phyloP scores from a whole-genome alignment of 2,797 vertebrate genomes.

The Gymnocypris eckloni region DNA sequence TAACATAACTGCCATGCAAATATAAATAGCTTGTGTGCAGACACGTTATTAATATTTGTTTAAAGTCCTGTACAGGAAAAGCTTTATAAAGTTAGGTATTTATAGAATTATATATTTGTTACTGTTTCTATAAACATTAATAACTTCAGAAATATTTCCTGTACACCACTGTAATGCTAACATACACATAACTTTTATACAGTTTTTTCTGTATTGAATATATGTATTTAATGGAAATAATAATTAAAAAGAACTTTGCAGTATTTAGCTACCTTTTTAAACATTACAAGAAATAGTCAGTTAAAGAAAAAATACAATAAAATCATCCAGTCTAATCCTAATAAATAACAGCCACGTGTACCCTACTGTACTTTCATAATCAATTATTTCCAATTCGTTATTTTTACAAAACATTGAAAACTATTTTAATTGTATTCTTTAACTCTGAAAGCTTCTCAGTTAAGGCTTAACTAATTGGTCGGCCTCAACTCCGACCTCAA shows the following conservation, averaged over 20 bases:
- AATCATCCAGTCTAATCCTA: neutral
- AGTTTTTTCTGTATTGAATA: neutral
- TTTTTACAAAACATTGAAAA: neutral
- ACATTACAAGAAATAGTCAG: neutral
- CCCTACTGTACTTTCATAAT: neutral
- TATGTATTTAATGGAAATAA: neutral
- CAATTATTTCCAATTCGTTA: neutral
- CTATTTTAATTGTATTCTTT: neutral
- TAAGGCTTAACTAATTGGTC: neutral
- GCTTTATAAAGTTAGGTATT: no score
- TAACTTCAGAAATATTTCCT: neutral
- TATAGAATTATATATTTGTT: no score
- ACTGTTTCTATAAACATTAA: neutral
- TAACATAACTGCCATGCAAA: no score
- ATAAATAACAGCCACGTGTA: neutral
- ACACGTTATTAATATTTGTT: no score
- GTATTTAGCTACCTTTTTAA: neutral
- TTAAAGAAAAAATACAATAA: neutral
- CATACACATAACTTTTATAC: neutral
- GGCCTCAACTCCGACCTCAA: constrained; percentile 1
- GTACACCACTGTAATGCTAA: neutral
- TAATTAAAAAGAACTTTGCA: neutral
- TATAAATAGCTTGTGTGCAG: no score
- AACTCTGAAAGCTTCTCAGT: neutral
- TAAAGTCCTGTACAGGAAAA: no score